Base-by-base conservation (phyloP, 2,888 invertebrate genomes). In the Eupithecia pulchellata region DNA sequence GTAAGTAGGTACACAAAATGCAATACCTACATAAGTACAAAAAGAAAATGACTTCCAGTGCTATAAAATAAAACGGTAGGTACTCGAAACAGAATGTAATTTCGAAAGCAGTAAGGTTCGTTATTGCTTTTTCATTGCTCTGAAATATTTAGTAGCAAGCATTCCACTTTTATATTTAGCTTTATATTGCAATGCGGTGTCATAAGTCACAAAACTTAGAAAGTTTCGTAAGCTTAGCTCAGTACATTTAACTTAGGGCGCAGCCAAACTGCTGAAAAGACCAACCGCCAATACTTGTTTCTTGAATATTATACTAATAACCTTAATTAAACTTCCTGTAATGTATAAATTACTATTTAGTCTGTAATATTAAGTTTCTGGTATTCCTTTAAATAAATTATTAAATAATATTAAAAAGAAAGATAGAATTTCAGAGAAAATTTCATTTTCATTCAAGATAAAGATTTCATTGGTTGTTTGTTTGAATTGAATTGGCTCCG, bases 121-220 rank as follows among this genome's bases (percentile, higher is more conserved):
- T 66, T 66, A 63, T 70, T 63, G 36, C 20, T 64, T 57, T 27
- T 63, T 66, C 55, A 55, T 61, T 70, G n/a, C 29, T 42, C 60
- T 61, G 32, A 65, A 65, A 65, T 64, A 47, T 42, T 47, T 34
- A 64, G 34, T 57, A 6, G 17, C 17, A 17, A 8, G 29, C 57
- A 57, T 57, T 57, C 29, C 57, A 29, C 42, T 17, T 63, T 27
- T 14, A 27, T 42, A 63, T 63, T n/a, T 42, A 14, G 55, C 47
- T 34, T 64, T 55, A 64, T 55, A 52, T 64, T 55, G 55, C 64
- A 17, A 66, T 36, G 55, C 34, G 55, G 52, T 25, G 52, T 52
- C 25, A n/a, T 42, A 65, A 64, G 64, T 27, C 25, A 27, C 27
- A 17, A 42, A 29, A 6, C 25, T 47, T 25, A 25, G 25, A 52